Base-by-base conservation (phyloP, 2,113 vertebrate species). In the Lepisosteus osseus region DNA sequence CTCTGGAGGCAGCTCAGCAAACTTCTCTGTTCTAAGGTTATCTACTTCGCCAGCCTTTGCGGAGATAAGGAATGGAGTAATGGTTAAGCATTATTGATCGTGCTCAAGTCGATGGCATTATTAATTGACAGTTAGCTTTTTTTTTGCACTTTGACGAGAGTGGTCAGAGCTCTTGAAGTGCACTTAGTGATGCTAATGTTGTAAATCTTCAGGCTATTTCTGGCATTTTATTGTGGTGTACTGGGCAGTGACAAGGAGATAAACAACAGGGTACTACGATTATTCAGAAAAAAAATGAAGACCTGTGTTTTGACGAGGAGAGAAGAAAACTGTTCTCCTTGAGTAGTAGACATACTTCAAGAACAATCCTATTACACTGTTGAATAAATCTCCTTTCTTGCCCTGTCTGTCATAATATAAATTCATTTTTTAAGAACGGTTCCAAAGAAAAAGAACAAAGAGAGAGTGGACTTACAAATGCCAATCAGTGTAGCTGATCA, bases 401-500 rank as follows among this genome's bases (percentile, higher is more conserved):
- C 29, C 29, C 29, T 29, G 29, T 29, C 29, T 29, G 1, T 29
- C 29, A 29, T 29, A 29, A 29, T 29, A 29, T 11, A 41, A 41
- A 54, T 55, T 6, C 54, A 12, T 4, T 8, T 7, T 44, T n/a
- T 13, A 64, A 61, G 29, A 12, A 8, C 7, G n/a, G 14, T n/a
- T 4, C 3, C 69, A n/a, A 7, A 61, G 56, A 70, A 61, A 70
- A 17, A n/a, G 61, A 12, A 44, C 8, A 47, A 9, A 61, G 69
- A 61, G 69, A 61, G 14, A 45, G 55, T 4, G n/a, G 7, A 47
- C 42, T n/a, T 59, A 17, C 42, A 45, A 12, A n/a, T 43, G 40
- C 69, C 7, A 45, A 70, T 70, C 6, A 70, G 62, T 70, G 29
- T 29, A 61, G 69, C 51, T 61, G 9, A 70, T 70, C 43, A 62